Evolutionary conservation across 2,797 vertebrate genomes (phyloP), one percentile per base, ranked within the genome.

Genomic region (Poecilia velifera): DNA sequence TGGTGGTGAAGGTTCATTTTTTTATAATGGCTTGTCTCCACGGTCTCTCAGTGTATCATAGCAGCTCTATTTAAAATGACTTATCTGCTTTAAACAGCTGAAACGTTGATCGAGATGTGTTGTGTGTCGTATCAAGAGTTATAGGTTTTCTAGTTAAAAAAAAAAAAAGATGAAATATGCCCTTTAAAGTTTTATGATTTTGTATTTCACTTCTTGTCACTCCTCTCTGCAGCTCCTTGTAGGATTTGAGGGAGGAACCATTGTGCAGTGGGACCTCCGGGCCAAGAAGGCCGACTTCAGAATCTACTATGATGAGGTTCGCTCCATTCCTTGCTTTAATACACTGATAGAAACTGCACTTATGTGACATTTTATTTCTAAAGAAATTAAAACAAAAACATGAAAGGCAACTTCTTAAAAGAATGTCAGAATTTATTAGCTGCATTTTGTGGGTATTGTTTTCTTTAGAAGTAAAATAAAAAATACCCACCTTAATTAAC

Each of bases 241-340:
- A 89, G 98, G 98, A 76, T 99, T 98, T 92, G 98, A 99, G 95
- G 98, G 97, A 22, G 98, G 98, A 70, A 99, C 98, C 10, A 94
- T 99, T 0, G 97, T 99, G 31, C 95, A 99, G 86, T 99, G 98
- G 98, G 98, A 99, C 87, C 94, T 99, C 45, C 93, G 97, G 86
- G 96, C 90, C 83, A 99, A 99, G 95, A 97, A 97, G 92, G 97
- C 96, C 0, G 98, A 99, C 85, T 94, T 99, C 91, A 97, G 98
- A 91, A 96, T 98, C 93, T 98, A 99, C 93, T 99, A 99, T 47
- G 98, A 99, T 91, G 98, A 99, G 97, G 98, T 99, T 93, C 97
- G 97, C 49, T 62, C 31, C 25, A 22, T 12, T 66, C 36, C 36
- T 41, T 41, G 8, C 18, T 41, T 39, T 41, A 68, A 25, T 7